Conservation (phyloP, 1,140 invertebrate species). For the Propsilocerus akamusi region DNA sequence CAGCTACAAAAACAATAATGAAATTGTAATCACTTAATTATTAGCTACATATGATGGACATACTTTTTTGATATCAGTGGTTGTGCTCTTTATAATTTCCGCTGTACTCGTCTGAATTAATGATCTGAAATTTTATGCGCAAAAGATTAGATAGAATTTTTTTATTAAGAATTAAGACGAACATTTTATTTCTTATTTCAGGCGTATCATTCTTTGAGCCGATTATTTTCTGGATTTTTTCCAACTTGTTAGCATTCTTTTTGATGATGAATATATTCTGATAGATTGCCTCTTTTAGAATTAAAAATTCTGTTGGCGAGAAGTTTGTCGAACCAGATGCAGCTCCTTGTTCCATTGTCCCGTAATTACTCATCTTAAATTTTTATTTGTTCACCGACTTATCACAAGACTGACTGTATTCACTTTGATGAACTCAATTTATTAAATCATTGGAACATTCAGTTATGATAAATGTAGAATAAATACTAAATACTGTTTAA, state of each 20-base stretch:
- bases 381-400: too few relatives aligned
- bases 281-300: not conserved
- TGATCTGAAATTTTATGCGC: not conserved
- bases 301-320: not conserved
- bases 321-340: not conserved
- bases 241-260: not conserved
- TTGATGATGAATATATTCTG: not conserved
- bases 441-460: too few relatives aligned
- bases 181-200: not conserved
- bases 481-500: too few relatives aligned
- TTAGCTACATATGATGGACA: too few relatives aligned
- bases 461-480: too few relatives aligned
- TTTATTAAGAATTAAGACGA: not conserved
- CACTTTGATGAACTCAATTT: too few relatives aligned
- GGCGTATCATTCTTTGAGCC: not conserved
- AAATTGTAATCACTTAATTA: too few relatives aligned
- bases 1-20: not conserved
- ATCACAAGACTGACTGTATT: too few relatives aligned
- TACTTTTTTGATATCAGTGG: not conserved
- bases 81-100: not conserved
- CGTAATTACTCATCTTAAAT: too few relatives aligned
- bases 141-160: not conserved
- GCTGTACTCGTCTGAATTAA: not conserved
- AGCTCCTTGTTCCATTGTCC: not conserved
- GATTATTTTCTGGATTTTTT: not conserved